Percentiles rank a stretch among this genome's conserved stretches.
Conservation (phyloP, 2,888 invertebrate species). For the Branchipolynoe longqiensis region DNA sequence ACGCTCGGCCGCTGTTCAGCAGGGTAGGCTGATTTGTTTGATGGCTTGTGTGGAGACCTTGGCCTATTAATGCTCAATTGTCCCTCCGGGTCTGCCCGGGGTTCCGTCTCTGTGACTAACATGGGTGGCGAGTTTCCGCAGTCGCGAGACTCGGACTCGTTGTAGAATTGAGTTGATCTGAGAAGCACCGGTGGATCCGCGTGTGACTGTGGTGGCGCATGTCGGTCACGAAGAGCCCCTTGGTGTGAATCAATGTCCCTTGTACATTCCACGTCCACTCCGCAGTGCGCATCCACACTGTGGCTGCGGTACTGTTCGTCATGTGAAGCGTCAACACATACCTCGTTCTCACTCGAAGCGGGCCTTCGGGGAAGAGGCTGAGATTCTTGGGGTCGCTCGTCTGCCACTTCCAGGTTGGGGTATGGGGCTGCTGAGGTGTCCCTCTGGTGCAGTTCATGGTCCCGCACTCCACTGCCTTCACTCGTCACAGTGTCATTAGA, state of each 20-base stretch:
- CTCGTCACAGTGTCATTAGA: constrained; percentile 43
- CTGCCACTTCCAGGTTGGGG: neutral
- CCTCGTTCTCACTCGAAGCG: neutral
- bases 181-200: constrained; percentile 8
- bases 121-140: constrained; percentile 16
- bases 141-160: neutral
- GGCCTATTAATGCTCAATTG: neutral
- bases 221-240: neutral
- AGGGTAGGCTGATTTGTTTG: neutral
- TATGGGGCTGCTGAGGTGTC: too few species aligned
- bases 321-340: neutral
- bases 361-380: neutral
- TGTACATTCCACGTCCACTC: too few species aligned
- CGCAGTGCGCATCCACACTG: neutral
- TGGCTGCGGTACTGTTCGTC: neutral
- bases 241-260: neutral
- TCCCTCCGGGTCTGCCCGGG: neutral
- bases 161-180: neutral
- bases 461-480: too few species aligned
- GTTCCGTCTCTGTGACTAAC: constrained; percentile 12
- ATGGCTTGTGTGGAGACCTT: neutral
- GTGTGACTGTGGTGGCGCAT: neutral
- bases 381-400: neutral
- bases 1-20: neutral
- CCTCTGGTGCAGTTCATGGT: too few species aligned